A percentile compares a stretch with the other conserved stretches of the same genome.
Evolutionary conservation across 2,888 invertebrate species (phyloP).

Genomic region (Thyatira batis): DNA sequence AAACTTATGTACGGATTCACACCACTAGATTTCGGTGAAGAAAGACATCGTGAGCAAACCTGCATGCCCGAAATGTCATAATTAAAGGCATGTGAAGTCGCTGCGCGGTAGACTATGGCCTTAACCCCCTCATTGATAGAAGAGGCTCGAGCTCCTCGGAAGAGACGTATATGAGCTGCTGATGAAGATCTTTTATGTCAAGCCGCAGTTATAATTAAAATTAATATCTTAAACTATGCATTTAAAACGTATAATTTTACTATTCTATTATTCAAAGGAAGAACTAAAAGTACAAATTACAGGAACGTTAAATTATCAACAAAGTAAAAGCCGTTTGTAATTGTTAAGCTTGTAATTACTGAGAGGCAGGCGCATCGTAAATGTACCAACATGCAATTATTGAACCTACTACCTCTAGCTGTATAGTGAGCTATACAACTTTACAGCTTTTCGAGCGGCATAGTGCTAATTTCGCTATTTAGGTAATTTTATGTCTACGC

Average conservation of each 20-base stretch:
- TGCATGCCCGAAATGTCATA: too few species aligned
- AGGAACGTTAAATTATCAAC: conserved; percentile 3
- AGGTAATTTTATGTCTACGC: neutral
- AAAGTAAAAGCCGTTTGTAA: conserved; percentile 4
- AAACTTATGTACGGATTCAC: too few species aligned
- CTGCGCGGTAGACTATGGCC: too few species aligned
- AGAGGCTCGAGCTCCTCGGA: too few species aligned
- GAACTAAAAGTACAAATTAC: conserved; percentile 1
- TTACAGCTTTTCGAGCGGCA: neutral
- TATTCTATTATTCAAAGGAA: neutral
- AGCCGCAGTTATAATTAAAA: too few species aligned
- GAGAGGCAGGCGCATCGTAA: conserved; percentile 5
- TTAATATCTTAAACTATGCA: neutral
- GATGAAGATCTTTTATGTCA: too few species aligned
- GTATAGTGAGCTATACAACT: neutral
- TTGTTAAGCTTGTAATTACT: neutral
- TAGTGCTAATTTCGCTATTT: neutral
- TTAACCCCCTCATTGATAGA: too few species aligned
- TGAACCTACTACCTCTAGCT: neutral
- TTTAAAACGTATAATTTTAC: neutral
- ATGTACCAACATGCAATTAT: conserved; percentile 4
- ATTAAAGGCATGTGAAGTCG: too few species aligned
- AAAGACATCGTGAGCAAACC: too few species aligned
- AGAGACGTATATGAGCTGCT: too few species aligned
- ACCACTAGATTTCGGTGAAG: too few species aligned